Evolutionary conservation across 2,113 vertebrate genomes (phyloP).

Genomic region (Ceyx cyanopectus): DNA sequence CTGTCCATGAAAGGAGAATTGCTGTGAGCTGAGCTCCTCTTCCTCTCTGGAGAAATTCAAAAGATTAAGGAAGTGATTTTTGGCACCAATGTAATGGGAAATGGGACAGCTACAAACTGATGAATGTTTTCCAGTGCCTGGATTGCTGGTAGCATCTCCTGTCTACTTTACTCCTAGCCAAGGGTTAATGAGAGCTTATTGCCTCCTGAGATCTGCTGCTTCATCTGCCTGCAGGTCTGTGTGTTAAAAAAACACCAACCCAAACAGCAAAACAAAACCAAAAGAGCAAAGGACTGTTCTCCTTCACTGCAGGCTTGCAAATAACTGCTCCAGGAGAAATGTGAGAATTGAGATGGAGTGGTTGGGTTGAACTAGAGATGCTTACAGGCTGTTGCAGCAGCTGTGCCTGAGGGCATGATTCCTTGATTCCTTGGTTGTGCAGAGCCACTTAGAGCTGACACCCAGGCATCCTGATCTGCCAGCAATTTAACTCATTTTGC

Average conservation of each 20-base stretch:
- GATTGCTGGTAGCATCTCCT: neutral
- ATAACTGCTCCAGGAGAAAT: neutral
- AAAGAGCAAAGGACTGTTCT: neutral
- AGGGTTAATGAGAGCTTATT: neutral
- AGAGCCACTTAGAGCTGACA: neutral
- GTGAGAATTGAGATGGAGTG: neutral
- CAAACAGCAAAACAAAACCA: neutral
- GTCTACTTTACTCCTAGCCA: neutral
- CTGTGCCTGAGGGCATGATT: neutral
- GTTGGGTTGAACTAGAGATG: neutral
- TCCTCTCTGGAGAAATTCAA: neutral
- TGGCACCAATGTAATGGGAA: neutral
- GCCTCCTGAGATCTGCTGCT: neutral
- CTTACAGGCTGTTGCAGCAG: neutral
- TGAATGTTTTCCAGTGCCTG: neutral
- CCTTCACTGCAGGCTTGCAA: neutral
- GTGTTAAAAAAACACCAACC: neutral
- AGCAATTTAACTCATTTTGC: neutral
- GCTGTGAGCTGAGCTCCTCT: slow-evolving; percentile 6
- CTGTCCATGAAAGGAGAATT: slow-evolving; percentile 15
- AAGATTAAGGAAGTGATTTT: slow-evolving; percentile 9
- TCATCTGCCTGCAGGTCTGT: neutral
- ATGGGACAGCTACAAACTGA: neutral
- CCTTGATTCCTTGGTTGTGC: neutral
- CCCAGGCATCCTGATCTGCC: neutral